Base-by-base conservation (phyloP, 2,113 vertebrate species). In the Podiceps cristatus region DNA sequence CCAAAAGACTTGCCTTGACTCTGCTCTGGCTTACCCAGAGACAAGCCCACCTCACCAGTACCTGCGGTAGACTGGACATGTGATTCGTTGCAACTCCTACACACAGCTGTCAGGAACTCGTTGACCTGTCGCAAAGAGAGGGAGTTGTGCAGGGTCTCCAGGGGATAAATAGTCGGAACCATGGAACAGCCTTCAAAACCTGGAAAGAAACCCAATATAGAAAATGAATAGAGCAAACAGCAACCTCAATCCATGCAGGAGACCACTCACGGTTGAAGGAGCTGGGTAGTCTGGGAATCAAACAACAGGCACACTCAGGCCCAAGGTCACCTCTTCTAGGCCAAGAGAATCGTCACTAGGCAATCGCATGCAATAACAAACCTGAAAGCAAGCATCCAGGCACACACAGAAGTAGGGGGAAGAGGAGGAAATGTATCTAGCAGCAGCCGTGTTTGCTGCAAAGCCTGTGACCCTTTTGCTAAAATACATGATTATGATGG, bases 151-250 rank as follows among this genome's bases (percentile, higher is more conserved):
- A 99, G 99, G 14, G 99, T 99, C 97, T 99, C 99, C 98, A 99
- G 96, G 5, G 99, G 99, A 71, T 99, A 99, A 96, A 99, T 99
- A 86, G 99, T 99, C 88, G 99, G 99, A 94, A 99, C 99, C 99
- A 99, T 99, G 96, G 99, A 99, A 96, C 99, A 99, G 95, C 99
- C 99, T 98, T 99, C 99, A 86, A 99, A 99, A 89, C 99, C 99
- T 99, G 98, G 86, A 97, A 98, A 95, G 98, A 95, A 98, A 97
- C 23, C 60, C 95, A 62, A 83, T 84, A 37, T 47, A 98, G 62
- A 97, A 35, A 96, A 95, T 82, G 89, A 96, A 96, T 16, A 76
- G 69, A 91, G 71, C 76, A 71, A 91, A 72, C 22, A 29, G 45
- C 22, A 77, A 49, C 75, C 49, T 18, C 40, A 62, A 64, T n/a